These are phyloP conservation scores for Tangara arthus DNA, from an alignment of 2,797 vertebrate genomes.

Conservation along the genomic window DNA sequence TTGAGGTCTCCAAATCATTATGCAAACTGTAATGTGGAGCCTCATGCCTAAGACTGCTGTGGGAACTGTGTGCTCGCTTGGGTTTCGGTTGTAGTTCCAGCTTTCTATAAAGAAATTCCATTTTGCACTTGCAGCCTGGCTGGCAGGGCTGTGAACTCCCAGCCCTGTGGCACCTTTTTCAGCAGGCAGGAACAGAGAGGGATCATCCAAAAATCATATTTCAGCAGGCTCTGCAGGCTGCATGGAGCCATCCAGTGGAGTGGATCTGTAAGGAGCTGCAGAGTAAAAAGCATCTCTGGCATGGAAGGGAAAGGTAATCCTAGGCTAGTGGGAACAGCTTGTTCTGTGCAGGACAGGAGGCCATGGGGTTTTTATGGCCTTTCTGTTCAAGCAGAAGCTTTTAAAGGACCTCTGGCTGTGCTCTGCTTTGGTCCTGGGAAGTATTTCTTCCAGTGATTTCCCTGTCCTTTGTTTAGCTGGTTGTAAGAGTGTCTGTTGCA, in stretches of 20 bases:
- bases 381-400: background rate
- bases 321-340: background rate
- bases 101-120: background rate
- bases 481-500: background rate
- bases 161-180: rapidly evolving
- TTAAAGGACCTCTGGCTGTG: background rate
- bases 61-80: rapidly evolving
- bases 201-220: rapidly evolving
- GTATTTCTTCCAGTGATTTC: background rate
- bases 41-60: rapidly evolving
- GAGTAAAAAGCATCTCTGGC: background rate
- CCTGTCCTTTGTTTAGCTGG: background rate
- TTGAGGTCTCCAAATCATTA: background rate
- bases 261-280: background rate
- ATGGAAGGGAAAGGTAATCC: background rate
- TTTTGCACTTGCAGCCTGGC: background rate
- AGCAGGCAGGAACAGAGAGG: background rate
- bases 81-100: background rate
- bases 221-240: background rate
- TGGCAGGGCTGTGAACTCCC: background rate
- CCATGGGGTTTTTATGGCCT: background rate
- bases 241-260: slow-evolving; percentile 4
- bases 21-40: background rate
- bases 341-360: background rate
- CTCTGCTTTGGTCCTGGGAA: background rate